Evolutionary conservation across 2,888 invertebrate species (phyloP).

Genomic region (Aspidapion aeneum): DNA sequence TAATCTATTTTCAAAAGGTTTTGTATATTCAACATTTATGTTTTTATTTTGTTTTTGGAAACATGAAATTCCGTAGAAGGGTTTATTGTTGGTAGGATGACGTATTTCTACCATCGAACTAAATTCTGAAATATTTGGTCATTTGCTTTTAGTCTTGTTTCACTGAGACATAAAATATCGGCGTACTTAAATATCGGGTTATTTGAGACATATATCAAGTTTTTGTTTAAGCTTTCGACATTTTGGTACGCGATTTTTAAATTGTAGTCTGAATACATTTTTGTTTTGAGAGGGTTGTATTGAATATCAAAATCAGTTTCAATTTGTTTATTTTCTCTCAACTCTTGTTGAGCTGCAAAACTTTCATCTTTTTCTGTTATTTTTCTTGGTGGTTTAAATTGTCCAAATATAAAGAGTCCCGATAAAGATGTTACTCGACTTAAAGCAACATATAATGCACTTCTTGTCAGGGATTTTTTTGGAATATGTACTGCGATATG

Average conservation of each 20-base stretch:
- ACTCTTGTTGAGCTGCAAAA: neutral
- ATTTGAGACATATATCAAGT: neutral
- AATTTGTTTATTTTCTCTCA: neutral
- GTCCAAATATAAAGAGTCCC: conserved; percentile 8
- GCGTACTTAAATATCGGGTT: conserved; percentile 4
- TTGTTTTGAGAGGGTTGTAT: neutral
- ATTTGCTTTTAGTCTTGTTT: conserved; percentile 5
- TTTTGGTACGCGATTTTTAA: conserved; percentile 13
- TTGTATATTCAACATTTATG: no score
- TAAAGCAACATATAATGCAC: conserved; percentile 9
- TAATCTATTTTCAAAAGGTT: no score
- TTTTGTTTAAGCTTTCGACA: conserved; percentile 9
- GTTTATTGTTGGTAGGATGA: no score
- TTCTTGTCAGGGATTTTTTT: neutral
- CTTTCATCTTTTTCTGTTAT: neutral
- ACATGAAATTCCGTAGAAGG: no score
- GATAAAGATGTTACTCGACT: conserved; percentile 6
- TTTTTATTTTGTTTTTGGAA: no score
- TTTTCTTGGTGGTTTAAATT: conserved; percentile 6
- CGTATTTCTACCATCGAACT: no score
- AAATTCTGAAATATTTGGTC: conserved; percentile 2
- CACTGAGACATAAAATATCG: conserved; percentile 2
- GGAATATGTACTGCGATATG: conserved; percentile 10
- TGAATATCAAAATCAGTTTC: neutral
- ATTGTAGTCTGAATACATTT: no score